Evolutionary conservation across 35 echinoderm and acorn worm species (phyloP).

Genomic region (Nesometra sesokonis): DNA sequence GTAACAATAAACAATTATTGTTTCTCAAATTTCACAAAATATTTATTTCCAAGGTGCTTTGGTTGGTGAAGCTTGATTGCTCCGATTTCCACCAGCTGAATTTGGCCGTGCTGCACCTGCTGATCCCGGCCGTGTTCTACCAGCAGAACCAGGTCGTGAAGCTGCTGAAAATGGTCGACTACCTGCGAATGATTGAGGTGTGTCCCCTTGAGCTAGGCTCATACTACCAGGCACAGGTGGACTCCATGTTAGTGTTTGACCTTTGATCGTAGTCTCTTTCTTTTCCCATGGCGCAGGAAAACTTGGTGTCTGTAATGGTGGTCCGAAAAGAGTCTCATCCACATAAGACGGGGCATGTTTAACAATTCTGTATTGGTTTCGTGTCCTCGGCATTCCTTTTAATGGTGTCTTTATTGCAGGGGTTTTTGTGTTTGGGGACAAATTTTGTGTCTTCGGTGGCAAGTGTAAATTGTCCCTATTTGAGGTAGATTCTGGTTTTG

Average conservation of each 20-base stretch:
- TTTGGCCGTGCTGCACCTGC: background rate
- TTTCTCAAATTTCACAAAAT: too few relatives aligned
- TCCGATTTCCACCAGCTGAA: background rate
- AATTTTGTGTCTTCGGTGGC: background rate
- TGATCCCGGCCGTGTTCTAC: conserved; percentile 9
- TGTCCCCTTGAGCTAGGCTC: background rate
- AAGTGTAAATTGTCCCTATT: background rate
- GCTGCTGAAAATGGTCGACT: conserved; percentile 34
- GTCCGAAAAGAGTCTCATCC: conserved; percentile 86
- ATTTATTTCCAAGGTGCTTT: background rate
- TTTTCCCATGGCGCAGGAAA: conserved; percentile 93
- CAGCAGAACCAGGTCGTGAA: conserved; percentile 13
- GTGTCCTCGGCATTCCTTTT: conserved; percentile 1
- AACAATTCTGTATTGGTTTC: conserved; percentile 18
- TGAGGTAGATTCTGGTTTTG: conserved; percentile 11
- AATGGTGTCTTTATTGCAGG: conserved; percentile 41
- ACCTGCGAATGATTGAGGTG: conserved; percentile 14
- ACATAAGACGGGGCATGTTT: conserved; percentile 52
- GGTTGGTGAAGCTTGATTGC: background rate
- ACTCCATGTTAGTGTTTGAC: conserved; percentile 54
- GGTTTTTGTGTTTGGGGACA: background rate
- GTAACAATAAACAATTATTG: too few relatives aligned
- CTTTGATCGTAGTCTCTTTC: conserved; percentile 35
- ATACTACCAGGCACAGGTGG: conserved; percentile 74
- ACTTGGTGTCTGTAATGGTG: conserved; percentile 31